Base-by-base conservation (phyloP, 2,113 vertebrate genomes). In the Oceanodroma tethys region DNA sequence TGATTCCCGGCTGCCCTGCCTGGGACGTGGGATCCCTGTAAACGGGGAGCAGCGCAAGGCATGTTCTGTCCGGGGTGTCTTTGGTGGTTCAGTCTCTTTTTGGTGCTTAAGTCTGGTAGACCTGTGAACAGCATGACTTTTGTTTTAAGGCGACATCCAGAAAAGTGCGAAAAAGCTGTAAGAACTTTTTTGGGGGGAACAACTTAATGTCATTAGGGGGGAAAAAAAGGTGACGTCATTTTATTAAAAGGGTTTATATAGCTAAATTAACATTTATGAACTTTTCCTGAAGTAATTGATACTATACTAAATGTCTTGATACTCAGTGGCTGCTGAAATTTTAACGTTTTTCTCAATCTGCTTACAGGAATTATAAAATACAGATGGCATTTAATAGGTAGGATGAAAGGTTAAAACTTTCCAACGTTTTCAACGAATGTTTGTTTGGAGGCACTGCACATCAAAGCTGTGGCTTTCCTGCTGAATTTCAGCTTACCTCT, bases 391-490 rank as follows among this genome's bases (percentile, higher is more conserved):
- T 63, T 25, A 16, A 21, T 12, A 25, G 56, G 71, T n/a, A 13
- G 76, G 75, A 50, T 71, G 65, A 78, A 87, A 86, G 59, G 47
- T 83, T 71, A 42, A 71, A 82, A 43, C 81, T 53, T 62, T 34
- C 45, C 82, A 59, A 1, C 10, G 7, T 76, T 56, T 62, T 34
- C 0, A n/a, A n/a, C 42, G 10, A 5, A 25, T 53, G 88, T 88
- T 92, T 94, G 52, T 92, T 86, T 81, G 71, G 74, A 68, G 90
- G 79, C 62, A 11, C 10, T 45, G 47, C 72, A 30, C 62, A 45
- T 92, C 67, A 88, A 55, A 88, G 66, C 86, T 90, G 81, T 26
- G 84, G 13, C 71, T 86, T 86, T 62, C 66, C 86, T 60, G 88
- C 85, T 86, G 72, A 26, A 11, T 93, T 94, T 89, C 72, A 66